Percentiles rank a stretch among this genome's conserved stretches.
Conservation (phyloP, 1,140 invertebrate species). For the Meteorus sp. region DNA sequence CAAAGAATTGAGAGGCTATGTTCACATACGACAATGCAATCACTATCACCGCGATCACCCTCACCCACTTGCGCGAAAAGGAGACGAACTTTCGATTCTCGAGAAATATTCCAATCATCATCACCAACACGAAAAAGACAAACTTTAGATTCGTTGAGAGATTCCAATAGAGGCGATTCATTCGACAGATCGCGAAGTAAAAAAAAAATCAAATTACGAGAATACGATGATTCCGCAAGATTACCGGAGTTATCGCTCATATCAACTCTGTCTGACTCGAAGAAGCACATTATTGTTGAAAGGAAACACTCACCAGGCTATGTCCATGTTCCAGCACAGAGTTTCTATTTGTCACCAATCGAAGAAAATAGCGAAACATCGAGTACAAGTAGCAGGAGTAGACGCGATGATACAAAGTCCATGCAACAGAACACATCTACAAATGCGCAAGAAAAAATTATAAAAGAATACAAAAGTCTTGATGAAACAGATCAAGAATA, state of each 20-base stretch:
- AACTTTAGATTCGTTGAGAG: neutral
- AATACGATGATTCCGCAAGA: constrained; percentile 34
- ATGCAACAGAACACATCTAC: neutral
- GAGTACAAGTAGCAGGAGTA: constrained; percentile 52
- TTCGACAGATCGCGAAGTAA: constrained; percentile 14
- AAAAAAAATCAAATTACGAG: constrained; percentile 23
- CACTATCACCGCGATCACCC: constrained; percentile 25
- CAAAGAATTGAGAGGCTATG: constrained; percentile 3
- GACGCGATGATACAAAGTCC: constrained; percentile 15
- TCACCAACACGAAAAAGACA: constrained; percentile 24
- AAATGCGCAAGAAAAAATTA: neutral
- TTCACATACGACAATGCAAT: neutral
- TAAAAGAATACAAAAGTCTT: neutral
- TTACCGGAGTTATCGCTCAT: too few species aligned
- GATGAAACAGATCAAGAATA: constrained; percentile 6
- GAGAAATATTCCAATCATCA: constrained; percentile 18
- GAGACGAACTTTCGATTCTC: constrained; percentile 18
- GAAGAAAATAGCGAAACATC: constrained; percentile 65
- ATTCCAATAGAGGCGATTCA: constrained; percentile 12
- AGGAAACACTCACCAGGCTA: too few species aligned
- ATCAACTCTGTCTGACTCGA: too few species aligned
- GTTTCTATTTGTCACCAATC: constrained; percentile 60
- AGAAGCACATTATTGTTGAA: too few species aligned
- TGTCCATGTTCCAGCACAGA: constrained; percentile 20
- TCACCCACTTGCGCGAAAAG: constrained; percentile 35